These are phyloP conservation scores for Stomatorhinus ivindoensis DNA, from an alignment of 2,113 vertebrate species.

Conservation along the genomic window DNA sequence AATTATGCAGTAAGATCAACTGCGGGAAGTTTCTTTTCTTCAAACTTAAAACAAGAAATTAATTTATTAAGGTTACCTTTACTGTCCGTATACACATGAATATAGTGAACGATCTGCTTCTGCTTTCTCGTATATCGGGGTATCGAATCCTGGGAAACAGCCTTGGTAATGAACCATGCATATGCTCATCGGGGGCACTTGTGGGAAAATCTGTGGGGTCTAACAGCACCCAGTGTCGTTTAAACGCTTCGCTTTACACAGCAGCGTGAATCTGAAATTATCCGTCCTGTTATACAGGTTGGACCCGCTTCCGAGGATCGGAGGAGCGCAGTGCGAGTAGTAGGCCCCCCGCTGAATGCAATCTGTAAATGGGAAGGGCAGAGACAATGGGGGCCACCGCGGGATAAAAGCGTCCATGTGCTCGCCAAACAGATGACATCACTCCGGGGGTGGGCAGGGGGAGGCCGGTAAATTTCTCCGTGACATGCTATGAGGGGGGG, in stretches of 20 bases:
- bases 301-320: background rate
- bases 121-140: background rate
- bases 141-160: background rate
- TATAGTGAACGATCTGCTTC: background rate
- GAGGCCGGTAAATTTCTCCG: slow-evolving; percentile 42
- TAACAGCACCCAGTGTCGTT: background rate
- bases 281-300: background rate
- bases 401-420: slow-evolving; percentile 49
- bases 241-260: background rate
- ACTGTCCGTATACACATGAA: background rate
- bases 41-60: background rate
- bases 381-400: slow-evolving; percentile 44
- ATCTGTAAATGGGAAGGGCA: slow-evolving; percentile 54
- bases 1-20: background rate
- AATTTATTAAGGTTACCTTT: background rate
- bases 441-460: slow-evolving; percentile 23
- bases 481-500: slow-evolving; percentile 23
- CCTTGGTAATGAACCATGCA: background rate
- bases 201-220: background rate
- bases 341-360: background rate
- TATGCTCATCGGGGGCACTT: background rate
- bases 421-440: slow-evolving; percentile 68
- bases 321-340: background rate
- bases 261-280: background rate
- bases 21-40: background rate